These are phyloP conservation scores for Mungos mungo DNA, from an alignment of 2,113 vertebrate genomes.

Conservation along the genomic window DNA sequence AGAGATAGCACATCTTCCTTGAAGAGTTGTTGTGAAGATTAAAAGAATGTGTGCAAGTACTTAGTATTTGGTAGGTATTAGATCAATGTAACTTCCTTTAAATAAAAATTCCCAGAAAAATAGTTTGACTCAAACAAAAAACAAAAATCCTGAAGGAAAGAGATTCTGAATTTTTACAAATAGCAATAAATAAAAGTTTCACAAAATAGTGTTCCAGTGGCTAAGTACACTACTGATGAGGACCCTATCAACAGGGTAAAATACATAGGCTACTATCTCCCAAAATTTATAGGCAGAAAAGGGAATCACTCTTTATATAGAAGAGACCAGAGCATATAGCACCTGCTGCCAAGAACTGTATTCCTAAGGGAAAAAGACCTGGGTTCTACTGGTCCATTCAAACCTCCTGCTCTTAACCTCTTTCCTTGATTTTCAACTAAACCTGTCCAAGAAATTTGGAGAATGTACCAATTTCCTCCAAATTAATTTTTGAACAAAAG, in stretches of 20 bases:
- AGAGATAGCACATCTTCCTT: background rate
- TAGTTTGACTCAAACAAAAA: background rate
- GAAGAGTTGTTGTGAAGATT: background rate
- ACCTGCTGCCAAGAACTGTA: background rate
- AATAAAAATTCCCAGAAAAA: conserved; percentile 43
- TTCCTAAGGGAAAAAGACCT: conserved; percentile 13
- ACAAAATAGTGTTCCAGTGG: background rate
- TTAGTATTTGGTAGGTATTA: conserved; percentile 7
- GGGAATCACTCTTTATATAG: background rate
- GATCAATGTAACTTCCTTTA: conserved; percentile 28
- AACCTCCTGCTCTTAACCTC: conserved; percentile 4
- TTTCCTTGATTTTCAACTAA: conserved; percentile 51
- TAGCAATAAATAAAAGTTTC: conserved; percentile 30
- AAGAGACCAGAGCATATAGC: background rate
- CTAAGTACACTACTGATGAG: background rate
- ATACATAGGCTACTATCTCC: background rate
- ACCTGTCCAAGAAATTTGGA: conserved; percentile 43
- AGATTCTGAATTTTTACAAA: conserved; percentile 46
- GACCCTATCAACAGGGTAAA: background rate
- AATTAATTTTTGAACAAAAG: conserved; percentile 53
- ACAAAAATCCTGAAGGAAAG: conserved; percentile 11
- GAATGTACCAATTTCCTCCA: background rate
- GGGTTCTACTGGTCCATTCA: background rate
- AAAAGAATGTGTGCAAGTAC: background rate
- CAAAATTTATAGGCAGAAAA: background rate